Conservation (phyloP, 2,888 invertebrate genomes). For the Siphonodentalium dalli region DNA sequence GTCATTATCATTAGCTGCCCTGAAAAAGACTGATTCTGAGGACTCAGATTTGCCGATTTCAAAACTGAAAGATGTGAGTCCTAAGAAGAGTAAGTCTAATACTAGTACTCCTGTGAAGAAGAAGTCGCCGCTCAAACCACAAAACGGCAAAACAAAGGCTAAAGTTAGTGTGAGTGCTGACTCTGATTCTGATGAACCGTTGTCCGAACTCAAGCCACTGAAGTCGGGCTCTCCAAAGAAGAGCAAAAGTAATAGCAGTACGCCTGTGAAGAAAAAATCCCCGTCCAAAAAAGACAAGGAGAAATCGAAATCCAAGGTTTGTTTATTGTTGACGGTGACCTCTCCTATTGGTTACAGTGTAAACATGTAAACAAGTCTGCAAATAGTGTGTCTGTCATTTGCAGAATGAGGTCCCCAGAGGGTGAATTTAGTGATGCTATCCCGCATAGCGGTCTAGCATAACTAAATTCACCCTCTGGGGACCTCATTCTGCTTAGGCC, state of each 20-base stretch:
- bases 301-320: too few relatives aligned
- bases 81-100: conserved; percentile 32
- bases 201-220: conserved; percentile 32
- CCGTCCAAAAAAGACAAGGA: conserved; percentile 32
- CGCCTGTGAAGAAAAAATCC: conserved; percentile 20
- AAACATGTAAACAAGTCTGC: too few relatives aligned
- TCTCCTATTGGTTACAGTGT: too few relatives aligned
- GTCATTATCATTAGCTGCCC: too few relatives aligned
- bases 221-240: conserved; percentile 32
- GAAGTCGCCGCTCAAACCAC: neutral
- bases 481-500: too few relatives aligned
- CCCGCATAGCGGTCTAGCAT: too few relatives aligned
- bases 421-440: too few relatives aligned
- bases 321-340: too few relatives aligned
- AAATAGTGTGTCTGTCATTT: too few relatives aligned
- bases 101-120: conserved; percentile 2
- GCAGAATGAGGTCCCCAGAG: too few relatives aligned
- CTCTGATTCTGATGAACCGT: conserved; percentile 42
- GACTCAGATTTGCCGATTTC: conserved; percentile 45
- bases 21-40: conserved; percentile 22
- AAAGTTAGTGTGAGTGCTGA: conserved; percentile 6
- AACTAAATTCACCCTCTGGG: too few relatives aligned
- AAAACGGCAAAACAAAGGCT: conserved; percentile 14
- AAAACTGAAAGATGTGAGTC: conserved; percentile 36
- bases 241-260: conserved; percentile 28